Percentiles rank a stretch among this genome's conserved stretches.
Evolutionary conservation across 2,888 invertebrate species (phyloP).

Genomic region (Lomographa bimaculata): DNA sequence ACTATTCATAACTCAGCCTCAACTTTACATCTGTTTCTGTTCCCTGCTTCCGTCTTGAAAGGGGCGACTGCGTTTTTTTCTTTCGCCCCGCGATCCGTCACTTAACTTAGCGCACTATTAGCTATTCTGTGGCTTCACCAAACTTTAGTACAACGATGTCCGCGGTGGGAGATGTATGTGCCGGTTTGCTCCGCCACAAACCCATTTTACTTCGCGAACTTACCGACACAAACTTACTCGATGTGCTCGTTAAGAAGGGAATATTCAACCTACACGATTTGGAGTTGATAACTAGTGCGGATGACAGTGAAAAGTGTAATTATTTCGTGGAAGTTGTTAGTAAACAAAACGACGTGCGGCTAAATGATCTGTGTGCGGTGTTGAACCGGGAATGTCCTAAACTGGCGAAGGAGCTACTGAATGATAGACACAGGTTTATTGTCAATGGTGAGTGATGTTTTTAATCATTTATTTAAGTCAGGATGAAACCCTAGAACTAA

Average conservation of each 20-base stretch:
- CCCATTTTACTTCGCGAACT: constrained; percentile 85
- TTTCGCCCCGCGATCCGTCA: constrained; percentile 18
- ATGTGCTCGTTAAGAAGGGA: constrained; percentile 86
- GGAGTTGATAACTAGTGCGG: constrained; percentile 76
- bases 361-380: constrained; percentile 85
- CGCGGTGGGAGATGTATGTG: constrained; percentile 81
- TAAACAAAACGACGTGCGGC: constrained; percentile 84
- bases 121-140: neutral
- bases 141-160: constrained; percentile 76
- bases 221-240: constrained; percentile 84
- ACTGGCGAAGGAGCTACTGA: constrained; percentile 84
- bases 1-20: too few relatives aligned
- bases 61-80: constrained; percentile 29
- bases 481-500: too few relatives aligned
- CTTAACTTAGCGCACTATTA: neutral
- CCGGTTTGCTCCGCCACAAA: constrained; percentile 85
- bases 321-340: constrained; percentile 85
- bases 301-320: constrained; percentile 81
- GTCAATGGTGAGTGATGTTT: constrained; percentile 62
- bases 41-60: too few relatives aligned
- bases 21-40: too few relatives aligned
- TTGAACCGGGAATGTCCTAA: constrained; percentile 85
- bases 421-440: constrained; percentile 81
- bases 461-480: too few relatives aligned
- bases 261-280: constrained; percentile 85